Percentiles rank a stretch among this genome's conserved stretches.
These are phyloP conservation scores for Leptocoma aspasia DNA, from an alignment of 2,113 vertebrate species.

Conservation along the genomic window DNA sequence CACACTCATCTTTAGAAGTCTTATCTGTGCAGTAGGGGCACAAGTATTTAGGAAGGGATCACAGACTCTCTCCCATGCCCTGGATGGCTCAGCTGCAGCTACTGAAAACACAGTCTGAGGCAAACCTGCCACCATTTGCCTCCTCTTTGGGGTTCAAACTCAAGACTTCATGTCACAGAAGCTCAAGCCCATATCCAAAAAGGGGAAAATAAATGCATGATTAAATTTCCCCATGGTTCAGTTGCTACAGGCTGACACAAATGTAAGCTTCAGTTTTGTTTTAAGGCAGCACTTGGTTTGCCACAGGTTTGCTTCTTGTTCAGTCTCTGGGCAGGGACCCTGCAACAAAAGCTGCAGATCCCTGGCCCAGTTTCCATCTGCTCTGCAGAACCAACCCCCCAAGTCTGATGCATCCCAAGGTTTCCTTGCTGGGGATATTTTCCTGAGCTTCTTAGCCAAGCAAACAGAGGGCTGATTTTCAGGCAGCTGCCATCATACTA, in stretches of 20 bases:
- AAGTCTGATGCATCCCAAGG: accelerated
- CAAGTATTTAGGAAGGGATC: neutral
- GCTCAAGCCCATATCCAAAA: neutral
- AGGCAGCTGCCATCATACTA: neutral
- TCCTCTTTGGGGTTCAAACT: neutral
- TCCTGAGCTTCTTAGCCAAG: neutral
- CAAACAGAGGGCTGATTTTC: neutral
- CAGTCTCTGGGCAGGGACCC: neutral
- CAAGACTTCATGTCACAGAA: neutral
- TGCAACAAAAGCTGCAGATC: neutral
- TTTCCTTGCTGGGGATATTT: accelerated
- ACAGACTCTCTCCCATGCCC: neutral
- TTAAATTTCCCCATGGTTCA: neutral
- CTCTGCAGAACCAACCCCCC: neutral
- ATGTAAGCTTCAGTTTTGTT: neutral
- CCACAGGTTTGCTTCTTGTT: accelerated
- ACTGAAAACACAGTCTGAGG: neutral
- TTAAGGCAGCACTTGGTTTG: neutral
- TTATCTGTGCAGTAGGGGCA: neutral
- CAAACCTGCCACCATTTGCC: neutral
- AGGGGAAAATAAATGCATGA: neutral
- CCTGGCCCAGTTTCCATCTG: neutral
- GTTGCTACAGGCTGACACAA: neutral
- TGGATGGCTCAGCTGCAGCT: neutral
- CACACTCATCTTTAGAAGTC: neutral